Evolutionary conservation across 2,113 vertebrate species (phyloP).

Genomic region (Pagrus major): DNA sequence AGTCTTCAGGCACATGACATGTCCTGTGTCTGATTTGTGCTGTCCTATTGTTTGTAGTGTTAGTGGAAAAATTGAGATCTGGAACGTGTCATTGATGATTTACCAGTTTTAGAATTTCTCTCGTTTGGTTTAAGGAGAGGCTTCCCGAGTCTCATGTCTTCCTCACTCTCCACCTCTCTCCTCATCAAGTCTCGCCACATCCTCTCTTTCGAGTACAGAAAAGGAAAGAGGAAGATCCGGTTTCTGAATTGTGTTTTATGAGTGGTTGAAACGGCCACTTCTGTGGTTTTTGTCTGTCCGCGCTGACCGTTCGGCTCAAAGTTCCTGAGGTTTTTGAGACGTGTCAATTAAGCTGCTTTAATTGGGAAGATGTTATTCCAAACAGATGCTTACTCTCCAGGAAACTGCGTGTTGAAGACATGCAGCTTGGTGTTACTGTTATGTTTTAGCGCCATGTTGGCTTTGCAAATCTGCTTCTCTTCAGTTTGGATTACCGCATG

Average conservation of each 20-base stretch:
- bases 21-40: background rate
- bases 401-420: conserved; percentile 11
- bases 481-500: conserved; percentile 19
- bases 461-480: conserved; percentile 53
- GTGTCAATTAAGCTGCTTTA: conserved; percentile 80
- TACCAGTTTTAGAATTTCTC: conserved; percentile 44
- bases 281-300: conserved; percentile 70
- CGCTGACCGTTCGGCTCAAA: conserved; percentile 64
- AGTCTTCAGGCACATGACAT: background rate
- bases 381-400: conserved; percentile 68
- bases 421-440: conserved; percentile 17
- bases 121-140: conserved; percentile 45
- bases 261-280: conserved; percentile 79
- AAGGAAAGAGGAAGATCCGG: conserved; percentile 81
- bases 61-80: too few species aligned
- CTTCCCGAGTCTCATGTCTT: conserved; percentile 48
- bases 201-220: conserved; percentile 69
- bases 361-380: conserved; percentile 76
- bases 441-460: conserved; percentile 37
- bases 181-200: conserved; percentile 80
- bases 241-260: conserved; percentile 83
- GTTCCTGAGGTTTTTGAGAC: conserved; percentile 79
- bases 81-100: background rate
- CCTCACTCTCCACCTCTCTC: conserved; percentile 61
- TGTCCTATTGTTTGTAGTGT: background rate